Conservation (phyloP, 2,888 invertebrate species). For the Digitonthophagus gazella region DNA sequence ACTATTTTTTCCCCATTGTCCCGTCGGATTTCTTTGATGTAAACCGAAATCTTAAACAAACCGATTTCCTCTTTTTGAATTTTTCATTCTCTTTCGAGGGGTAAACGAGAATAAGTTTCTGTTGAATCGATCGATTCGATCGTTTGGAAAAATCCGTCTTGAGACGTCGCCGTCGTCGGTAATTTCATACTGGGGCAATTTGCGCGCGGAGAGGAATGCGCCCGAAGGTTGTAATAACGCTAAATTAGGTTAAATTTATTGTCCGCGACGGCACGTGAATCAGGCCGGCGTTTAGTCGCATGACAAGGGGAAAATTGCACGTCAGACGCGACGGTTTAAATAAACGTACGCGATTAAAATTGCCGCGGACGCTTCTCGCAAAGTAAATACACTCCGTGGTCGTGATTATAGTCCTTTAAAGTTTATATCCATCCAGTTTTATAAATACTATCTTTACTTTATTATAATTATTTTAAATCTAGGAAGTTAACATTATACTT, state of each 20-base stretch:
- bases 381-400: background rate
- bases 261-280: background rate
- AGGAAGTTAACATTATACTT: too few relatives aligned
- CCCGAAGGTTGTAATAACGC: constrained; percentile 30
- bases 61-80: background rate
- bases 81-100: too few relatives aligned
- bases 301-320: background rate
- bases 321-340: background rate
- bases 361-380: background rate
- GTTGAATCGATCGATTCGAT: too few relatives aligned
- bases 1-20: background rate
- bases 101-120: too few relatives aligned
- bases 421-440: too few relatives aligned
- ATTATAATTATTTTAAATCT: too few relatives aligned
- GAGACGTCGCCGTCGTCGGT: background rate
- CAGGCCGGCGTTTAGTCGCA: background rate
- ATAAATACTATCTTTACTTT: too few relatives aligned
- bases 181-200: constrained; percentile 18
- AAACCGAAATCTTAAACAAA: background rate
- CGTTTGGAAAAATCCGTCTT: too few relatives aligned
- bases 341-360: background rate
- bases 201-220: constrained; percentile 28
- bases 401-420: background rate
- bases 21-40: background rate
- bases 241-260: constrained; percentile 29